Evolutionary conservation across 2,113 vertebrate species (phyloP), one percentile per base, ranked within the genome.

Genomic region (Lethenteron camtschaticum): DNA sequence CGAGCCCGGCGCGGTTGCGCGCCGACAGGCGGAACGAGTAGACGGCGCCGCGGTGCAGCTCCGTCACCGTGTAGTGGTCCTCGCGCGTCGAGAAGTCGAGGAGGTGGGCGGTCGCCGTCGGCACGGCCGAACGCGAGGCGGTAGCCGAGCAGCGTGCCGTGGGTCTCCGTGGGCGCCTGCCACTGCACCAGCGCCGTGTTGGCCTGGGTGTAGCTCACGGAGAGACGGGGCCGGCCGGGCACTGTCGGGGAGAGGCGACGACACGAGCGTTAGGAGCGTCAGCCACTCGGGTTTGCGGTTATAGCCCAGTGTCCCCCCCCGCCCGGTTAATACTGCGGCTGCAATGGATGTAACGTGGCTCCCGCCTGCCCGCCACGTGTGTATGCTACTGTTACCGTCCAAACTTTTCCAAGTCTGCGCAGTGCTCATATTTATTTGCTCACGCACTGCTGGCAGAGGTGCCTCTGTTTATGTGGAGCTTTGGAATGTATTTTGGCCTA

Each of bases 191-290:
- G 83, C 76, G 92, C 94, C 2, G 94, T 99, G 76, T 88, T 89
- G 91, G 96, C 96, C 81, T 96, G 95, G 63, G 94, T 96, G 75
- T 90, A 85, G 78, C 87, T 96, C 76, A 99, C 88, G 81, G 90
- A 87, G 68, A 99, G 87, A 71, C 83, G 87, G 75, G 92, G 90
- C 74, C 83, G 90, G 71, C 86, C 87, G 66, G 89, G 91, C 73
- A 97, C 92, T 97, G 78, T 72, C 80, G 78, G 63, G 63, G 24
- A 24, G 24, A 11, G 24, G 41, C 41, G 41, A 41, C 41, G 5
- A 41, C 41, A 41, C 41, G 41, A 41, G 41, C 5, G 41, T 41
- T 41, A 41, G 5, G 41, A 41, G 6, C 41, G 41, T 41, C 41
- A 41, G 41, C 41, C 41, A 41, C 41, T 41, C 41, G 41, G 6